phyloP scores from a whole-genome alignment of 2,113 vertebrate genomes.

The Erinaceus europaeus region DNA sequence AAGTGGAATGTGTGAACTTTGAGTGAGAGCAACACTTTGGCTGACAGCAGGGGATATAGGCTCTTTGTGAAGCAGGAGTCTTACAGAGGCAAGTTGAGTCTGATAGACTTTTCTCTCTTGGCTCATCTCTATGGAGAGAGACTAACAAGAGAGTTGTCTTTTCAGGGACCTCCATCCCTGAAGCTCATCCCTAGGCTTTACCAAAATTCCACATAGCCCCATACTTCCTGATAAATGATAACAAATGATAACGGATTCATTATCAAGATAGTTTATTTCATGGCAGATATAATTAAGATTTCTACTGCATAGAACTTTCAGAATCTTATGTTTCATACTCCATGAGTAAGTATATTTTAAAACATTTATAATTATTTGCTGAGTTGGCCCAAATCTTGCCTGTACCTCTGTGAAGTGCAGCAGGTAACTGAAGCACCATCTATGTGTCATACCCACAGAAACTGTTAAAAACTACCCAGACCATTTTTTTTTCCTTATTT shows the following conservation, averaged over 20 bases:
- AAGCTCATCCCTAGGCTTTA: too few species aligned
- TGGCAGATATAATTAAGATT: conserved; percentile 64
- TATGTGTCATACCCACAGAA: conserved; percentile 43
- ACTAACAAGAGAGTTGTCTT: too few species aligned
- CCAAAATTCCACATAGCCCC: too few species aligned
- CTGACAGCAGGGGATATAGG: too few species aligned
- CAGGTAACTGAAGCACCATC: conserved; percentile 10
- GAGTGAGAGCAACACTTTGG: too few species aligned
- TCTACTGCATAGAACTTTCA: conserved; percentile 48
- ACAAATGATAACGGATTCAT: too few species aligned
- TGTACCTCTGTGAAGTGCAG: not conserved
- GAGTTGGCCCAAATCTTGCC: not conserved
- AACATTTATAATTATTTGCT: conserved; percentile 43
- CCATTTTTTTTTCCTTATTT: conserved; percentile 31
- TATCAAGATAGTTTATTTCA: conserved; percentile 48
- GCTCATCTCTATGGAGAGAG: too few species aligned
- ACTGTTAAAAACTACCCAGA: conserved; percentile 23
- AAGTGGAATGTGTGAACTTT: too few species aligned
- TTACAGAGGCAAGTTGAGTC: too few species aligned
- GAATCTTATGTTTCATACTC: conserved; percentile 51
- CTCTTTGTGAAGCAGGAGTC: too few species aligned
- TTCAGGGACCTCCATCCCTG: too few species aligned
- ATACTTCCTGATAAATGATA: conserved; percentile 36
- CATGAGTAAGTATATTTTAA: conserved; percentile 44
- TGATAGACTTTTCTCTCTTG: too few species aligned